Conservation (phyloP, 1,140 invertebrate genomes). For the Cryptotermes secundus region DNA sequence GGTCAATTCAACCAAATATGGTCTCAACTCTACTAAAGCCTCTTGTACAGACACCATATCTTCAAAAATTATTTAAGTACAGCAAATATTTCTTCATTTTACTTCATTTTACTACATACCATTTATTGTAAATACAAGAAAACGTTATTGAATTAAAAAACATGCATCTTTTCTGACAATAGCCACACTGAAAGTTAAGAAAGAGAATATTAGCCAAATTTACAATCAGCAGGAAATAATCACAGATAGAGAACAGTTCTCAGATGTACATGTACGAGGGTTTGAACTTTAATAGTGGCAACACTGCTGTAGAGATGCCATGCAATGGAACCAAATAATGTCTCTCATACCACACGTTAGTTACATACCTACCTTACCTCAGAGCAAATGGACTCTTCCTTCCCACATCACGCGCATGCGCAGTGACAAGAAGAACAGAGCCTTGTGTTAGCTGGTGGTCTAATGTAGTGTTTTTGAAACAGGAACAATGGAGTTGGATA, state of each 20-base stretch:
- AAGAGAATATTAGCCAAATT: neutral
- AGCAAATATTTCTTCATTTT: neutral
- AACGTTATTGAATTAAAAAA: neutral
- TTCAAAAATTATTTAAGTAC: neutral
- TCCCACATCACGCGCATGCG: no score
- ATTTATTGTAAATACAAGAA: slow-evolving; percentile 7
- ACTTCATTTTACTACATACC: neutral
- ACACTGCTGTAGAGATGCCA: no score
- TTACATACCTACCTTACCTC: no score
- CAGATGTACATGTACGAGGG: neutral
- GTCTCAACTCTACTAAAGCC: neutral
- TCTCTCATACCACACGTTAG: no score
- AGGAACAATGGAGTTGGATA: no score
- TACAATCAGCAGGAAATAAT: neutral
- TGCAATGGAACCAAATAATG: no score
- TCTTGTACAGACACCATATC: neutral
- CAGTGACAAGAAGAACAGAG: no score
- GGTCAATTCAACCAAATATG: neutral
- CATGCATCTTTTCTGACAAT: neutral
- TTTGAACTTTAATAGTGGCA: no score
- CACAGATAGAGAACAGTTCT: neutral
- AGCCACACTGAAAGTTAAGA: neutral
- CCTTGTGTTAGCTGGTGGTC: no score
- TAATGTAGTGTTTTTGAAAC: no score
- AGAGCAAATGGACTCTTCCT: no score